Evolutionary conservation across 2,113 vertebrate species (phyloP).

Genomic region (Xyrauchen texanus): DNA sequence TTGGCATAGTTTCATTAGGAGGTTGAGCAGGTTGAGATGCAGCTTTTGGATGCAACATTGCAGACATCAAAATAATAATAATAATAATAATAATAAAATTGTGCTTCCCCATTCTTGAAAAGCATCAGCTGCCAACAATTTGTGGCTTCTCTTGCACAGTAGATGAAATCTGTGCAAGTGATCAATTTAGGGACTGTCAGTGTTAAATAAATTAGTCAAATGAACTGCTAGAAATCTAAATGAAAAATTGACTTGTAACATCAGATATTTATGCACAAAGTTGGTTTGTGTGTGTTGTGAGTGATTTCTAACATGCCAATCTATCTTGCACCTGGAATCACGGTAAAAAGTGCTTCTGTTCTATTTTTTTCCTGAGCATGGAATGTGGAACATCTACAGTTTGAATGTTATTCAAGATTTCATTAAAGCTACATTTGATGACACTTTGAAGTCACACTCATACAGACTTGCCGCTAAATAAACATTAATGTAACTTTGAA

Average conservation of each 20-base stretch:
- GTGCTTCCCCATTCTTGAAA: no score
- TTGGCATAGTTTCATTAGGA: no score
- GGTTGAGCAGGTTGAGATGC: no score
- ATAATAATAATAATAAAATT: no score
- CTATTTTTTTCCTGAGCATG: neutral
- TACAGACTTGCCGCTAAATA: slow-evolving; percentile 5
- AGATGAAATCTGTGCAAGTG: slow-evolving; percentile 14
- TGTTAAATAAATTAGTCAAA: slow-evolving; percentile 16
- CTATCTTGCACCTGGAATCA: slow-evolving; percentile 7
- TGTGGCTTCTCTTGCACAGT: neutral
- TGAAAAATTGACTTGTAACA: neutral
- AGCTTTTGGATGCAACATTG: no score
- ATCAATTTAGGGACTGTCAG: neutral
- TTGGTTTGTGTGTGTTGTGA: neutral
- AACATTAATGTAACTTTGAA: neutral
- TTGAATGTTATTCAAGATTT: slow-evolving; percentile 21
- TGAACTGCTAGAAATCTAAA: slow-evolving; percentile 3
- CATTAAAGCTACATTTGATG: slow-evolving; percentile 19
- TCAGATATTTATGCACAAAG: neutral
- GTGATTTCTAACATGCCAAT: neutral
- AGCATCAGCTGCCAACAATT: no score
- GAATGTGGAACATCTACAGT: neutral
- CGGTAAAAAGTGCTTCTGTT: neutral
- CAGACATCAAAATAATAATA: no score
- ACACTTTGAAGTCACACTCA: slow-evolving; percentile 17